Percentiles rank a stretch among this genome's conserved stretches.
These are phyloP conservation scores for Oscheius sp. DNA, from an alignment of 2,888 invertebrate genomes.

Conservation along the genomic window DNA sequence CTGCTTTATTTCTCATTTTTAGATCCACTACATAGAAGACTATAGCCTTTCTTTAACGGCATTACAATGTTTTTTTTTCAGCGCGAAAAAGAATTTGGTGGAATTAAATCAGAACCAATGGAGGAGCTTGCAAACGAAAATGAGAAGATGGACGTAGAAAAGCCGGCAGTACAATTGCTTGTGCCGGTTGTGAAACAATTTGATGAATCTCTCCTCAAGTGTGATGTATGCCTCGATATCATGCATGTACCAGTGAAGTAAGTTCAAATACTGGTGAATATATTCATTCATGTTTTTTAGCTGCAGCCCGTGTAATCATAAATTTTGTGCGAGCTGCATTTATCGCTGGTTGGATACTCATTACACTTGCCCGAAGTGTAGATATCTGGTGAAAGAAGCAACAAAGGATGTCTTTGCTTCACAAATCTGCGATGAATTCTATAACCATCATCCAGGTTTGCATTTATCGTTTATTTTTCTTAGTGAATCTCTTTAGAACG, in stretches of 20 bases:
- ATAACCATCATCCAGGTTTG: background rate
- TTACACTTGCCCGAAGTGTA: conserved; percentile 26
- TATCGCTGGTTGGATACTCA: conserved; percentile 22
- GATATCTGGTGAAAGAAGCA: background rate
- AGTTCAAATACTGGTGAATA: background rate
- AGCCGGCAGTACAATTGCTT: background rate
- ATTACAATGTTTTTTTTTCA: no score
- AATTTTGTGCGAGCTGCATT: conserved; percentile 34
- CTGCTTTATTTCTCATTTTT: background rate
- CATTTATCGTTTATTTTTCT: background rate
- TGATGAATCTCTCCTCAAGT: conserved; percentile 6
- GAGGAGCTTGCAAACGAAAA: background rate
- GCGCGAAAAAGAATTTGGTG: no score
- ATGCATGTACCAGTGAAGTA: conserved; percentile 32
- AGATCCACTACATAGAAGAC: no score
- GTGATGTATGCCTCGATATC: conserved; percentile 29
- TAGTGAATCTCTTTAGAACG: background rate
- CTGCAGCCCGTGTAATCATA: conserved; percentile 26
- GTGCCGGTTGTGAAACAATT: background rate
- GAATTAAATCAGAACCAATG: background rate
- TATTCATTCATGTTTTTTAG: conserved; percentile 20
- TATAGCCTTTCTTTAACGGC: no score
- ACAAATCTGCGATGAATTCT: background rate
- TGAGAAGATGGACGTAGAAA: background rate
- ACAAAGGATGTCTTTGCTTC: background rate